phyloP scores from a whole-genome alignment of 1,140 invertebrate genomes.

The Portunus trituberculatus region DNA sequence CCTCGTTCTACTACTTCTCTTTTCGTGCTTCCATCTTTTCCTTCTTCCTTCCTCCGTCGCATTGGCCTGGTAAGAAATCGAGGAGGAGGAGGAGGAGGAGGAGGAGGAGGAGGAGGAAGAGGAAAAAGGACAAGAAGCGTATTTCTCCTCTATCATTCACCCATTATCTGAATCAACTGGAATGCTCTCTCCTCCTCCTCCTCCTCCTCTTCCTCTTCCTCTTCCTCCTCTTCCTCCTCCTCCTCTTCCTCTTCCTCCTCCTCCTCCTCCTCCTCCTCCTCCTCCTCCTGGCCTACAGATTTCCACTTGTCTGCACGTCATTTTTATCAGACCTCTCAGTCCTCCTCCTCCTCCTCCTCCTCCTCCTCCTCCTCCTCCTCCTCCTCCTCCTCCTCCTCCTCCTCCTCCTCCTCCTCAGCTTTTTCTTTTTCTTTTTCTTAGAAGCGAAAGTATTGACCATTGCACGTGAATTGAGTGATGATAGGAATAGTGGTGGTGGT shows the following conservation, averaged over 20 bases:
- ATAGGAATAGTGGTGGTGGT: no score
- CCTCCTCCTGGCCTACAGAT: not conserved
- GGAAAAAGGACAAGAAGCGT: not conserved
- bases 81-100: not conserved
- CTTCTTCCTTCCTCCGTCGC: not conserved
- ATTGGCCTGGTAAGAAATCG: not conserved
- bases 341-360: not conserved
- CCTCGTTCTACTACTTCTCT: not conserved
- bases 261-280: not conserved
- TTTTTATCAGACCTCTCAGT: not conserved
- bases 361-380: not conserved
- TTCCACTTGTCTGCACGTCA: no score
- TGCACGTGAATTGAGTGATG: no score
- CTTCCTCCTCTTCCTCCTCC: not conserved
- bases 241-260: not conserved
- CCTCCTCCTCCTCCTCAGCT: not conserved
- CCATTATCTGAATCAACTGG: conserved; percentile 2
- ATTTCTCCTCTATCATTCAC: not conserved
- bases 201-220: not conserved
- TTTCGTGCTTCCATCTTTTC: no score
- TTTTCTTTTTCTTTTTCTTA: not conserved
- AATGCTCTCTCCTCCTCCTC: not conserved
- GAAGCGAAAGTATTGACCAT: no score
- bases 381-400: not conserved
- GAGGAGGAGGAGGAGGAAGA: not conserved